phyloP scores from a whole-genome alignment of 2,113 vertebrate genomes.

The Crotophaga sulcirostris region DNA sequence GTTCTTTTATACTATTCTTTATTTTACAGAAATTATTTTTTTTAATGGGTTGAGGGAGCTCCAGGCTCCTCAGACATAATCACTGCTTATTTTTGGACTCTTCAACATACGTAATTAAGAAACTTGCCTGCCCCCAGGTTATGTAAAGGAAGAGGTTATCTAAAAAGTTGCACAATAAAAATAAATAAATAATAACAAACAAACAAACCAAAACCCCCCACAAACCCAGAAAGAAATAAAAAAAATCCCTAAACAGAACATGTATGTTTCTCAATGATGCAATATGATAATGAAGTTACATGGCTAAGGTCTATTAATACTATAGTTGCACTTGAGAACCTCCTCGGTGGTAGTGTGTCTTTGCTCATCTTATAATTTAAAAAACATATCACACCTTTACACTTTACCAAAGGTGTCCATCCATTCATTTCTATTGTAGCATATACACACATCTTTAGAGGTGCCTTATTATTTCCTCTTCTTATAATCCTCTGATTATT shows the following conservation, averaged over 20 bases:
- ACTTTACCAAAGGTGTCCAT: not conserved
- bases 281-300: not conserved
- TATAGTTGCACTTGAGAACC: not conserved
- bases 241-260: not conserved
- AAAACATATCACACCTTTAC: not conserved
- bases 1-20: not conserved
- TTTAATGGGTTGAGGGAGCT: accelerated
- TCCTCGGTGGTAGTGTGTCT: not conserved
- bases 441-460: not conserved
- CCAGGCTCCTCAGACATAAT: not conserved
- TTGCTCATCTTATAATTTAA: not conserved
- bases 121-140: not conserved
- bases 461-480: too few relatives aligned
- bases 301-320: not conserved
- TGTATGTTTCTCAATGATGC: not conserved
- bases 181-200: not conserved
- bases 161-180: not conserved
- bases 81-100: not conserved
- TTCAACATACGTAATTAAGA: not conserved
- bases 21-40: not conserved
- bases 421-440: not conserved
- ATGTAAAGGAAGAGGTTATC: not conserved
- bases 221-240: not conserved
- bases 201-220: not conserved
- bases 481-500: not conserved